Percentiles rank a stretch among this genome's conserved stretches.
Conservation (phyloP, 2,797 vertebrate species). For the Ciconia nigra region DNA sequence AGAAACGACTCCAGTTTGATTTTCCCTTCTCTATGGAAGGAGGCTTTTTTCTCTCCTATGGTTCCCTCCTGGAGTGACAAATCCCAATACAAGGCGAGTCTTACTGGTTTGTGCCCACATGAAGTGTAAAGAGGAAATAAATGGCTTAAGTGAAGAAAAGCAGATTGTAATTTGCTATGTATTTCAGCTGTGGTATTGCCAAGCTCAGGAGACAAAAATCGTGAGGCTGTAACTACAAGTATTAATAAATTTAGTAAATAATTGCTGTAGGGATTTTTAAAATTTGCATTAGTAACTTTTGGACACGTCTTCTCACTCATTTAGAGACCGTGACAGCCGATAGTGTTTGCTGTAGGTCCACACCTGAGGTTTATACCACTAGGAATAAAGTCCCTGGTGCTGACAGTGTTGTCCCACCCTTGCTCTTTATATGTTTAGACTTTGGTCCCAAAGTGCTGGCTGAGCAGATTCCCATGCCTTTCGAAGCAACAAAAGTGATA, state of each 20-base stretch:
- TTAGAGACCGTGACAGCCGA: rapidly evolving
- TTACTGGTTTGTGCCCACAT: not conserved
- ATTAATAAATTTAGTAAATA: not conserved
- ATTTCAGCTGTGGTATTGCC: not conserved
- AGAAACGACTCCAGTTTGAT: rapidly evolving
- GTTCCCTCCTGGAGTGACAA: not conserved
- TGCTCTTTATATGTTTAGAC: not conserved
- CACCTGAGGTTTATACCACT: not conserved
- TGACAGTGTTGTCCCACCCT: not conserved
- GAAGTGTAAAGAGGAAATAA: not conserved
- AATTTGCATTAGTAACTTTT: not conserved
- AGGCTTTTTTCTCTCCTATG: not conserved
- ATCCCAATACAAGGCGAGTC: rapidly evolving
- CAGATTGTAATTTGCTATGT: not conserved
- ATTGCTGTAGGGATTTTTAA: not conserved
- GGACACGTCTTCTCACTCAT: rapidly evolving
- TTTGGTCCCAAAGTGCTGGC: too few species aligned
- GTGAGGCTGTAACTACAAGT: not conserved
- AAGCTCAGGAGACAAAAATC: not conserved
- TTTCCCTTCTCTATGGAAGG: not conserved
- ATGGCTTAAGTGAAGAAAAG: not conserved
- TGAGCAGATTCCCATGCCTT: too few species aligned
- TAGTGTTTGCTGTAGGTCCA: not conserved
- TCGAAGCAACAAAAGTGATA: not conserved
- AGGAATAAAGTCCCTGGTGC: not conserved